A percentile compares a stretch with the other conserved stretches of the same genome.
Conservation (phyloP, 2,113 vertebrate genomes). For the Platichthys stellatus region DNA sequence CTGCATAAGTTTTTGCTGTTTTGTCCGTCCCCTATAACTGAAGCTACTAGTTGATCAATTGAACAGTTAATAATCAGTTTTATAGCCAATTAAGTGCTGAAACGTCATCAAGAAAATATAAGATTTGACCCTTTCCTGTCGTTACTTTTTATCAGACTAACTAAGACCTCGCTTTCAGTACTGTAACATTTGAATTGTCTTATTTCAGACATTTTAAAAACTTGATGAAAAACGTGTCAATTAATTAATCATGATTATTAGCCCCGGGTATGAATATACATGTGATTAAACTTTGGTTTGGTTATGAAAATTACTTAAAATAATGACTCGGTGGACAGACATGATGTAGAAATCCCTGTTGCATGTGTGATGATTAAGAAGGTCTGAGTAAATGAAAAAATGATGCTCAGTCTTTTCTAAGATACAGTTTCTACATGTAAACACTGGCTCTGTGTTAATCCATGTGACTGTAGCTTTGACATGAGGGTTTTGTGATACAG, state of each 20-base stretch:
- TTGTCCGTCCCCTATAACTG: too few species aligned
- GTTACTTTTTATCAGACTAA: too few species aligned
- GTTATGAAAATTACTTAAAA: neutral
- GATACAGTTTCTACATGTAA: conserved; percentile 11
- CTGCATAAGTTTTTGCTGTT: too few species aligned
- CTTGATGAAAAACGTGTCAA: neutral
- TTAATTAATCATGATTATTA: neutral
- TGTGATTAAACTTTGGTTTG: neutral
- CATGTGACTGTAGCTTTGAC: neutral
- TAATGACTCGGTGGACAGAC: conserved; percentile 8
- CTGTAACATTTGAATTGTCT: too few species aligned
- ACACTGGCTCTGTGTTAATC: conserved; percentile 3
- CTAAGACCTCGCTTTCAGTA: too few species aligned
- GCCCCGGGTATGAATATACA: neutral
- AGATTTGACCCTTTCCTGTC: too few species aligned
- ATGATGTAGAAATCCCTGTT: conserved; percentile 14
- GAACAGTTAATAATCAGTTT: neutral
- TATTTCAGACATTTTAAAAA: too few species aligned
- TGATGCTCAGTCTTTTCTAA: neutral
- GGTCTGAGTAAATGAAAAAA: conserved; percentile 36
- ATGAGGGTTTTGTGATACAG: too few species aligned
- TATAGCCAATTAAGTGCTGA: neutral
- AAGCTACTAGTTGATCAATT: neutral
- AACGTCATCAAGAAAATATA: neutral
- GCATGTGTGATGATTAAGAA: neutral